Conservation (phyloP, 2,888 invertebrate genomes). For the Drosophila kambysellisi region DNA sequence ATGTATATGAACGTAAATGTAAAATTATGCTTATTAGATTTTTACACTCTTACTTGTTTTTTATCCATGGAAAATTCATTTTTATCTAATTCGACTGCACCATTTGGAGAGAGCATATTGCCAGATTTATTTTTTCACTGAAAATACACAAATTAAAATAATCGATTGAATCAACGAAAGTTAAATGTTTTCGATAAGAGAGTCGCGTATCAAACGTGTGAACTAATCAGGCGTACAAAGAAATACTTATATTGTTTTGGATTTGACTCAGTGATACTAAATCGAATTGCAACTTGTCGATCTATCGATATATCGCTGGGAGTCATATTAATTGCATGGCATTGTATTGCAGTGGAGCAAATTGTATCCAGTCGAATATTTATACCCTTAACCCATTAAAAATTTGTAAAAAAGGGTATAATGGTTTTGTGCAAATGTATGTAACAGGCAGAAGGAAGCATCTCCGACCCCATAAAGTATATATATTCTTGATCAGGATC, state of each 20-base stretch:
- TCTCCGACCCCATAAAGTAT: too few species aligned
- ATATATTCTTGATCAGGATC: too few species aligned
- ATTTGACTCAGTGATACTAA: background rate
- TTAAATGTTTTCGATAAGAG: background rate
- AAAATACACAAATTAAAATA: background rate
- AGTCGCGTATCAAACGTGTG: background rate
- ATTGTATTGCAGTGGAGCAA: too few species aligned
- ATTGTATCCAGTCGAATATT: background rate
- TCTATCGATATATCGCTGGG: background rate
- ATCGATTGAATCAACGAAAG: fast-evolving
- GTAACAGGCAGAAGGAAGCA: too few species aligned
- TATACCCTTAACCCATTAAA: too few species aligned
- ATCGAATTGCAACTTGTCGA: background rate
- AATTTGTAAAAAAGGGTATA: too few species aligned
- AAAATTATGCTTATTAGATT: background rate
- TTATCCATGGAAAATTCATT: background rate
- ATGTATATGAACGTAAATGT: too few species aligned
- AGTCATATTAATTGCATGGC: too few species aligned
- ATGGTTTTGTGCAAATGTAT: too few species aligned
- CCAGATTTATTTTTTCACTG: background rate
- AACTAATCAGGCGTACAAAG: background rate
- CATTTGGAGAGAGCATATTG: background rate
- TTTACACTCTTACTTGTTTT: background rate
- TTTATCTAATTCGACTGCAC: fast-evolving
- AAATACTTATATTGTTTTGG: background rate